Base-by-base conservation (phyloP, 1,140 invertebrate genomes). In the Patella vulgata region DNA sequence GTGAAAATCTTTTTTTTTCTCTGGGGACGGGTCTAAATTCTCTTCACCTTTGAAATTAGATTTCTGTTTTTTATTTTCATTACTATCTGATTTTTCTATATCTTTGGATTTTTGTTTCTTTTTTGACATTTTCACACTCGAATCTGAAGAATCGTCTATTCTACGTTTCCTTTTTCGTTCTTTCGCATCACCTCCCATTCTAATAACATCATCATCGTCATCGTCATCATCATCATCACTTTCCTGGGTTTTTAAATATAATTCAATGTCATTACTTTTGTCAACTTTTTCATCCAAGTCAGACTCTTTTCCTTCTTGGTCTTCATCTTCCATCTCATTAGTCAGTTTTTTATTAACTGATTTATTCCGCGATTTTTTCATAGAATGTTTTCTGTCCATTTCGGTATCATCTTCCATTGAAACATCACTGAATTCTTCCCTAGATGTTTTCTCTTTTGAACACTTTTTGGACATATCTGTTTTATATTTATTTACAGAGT, bases 341-440 rank as follows among this genome's bases (percentile, higher is more conserved):
- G 82, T 73, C 27, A 76, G 57, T 8, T 25, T 47, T 12, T 36
- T 42, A 27, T 43, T 40, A 28, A 19, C 40, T 4, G 17, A n/a
- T 40, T 12, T 40, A 0, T 19, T n/a, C 17, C 9, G 30, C n/a
- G 12, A 21, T 42, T 48, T 57, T 46, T 56, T 57, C 71, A 46
- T 55, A 53, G 79, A 17, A 69, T 61, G 40, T 80, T 67, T 60
- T 57, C 50, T 78, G 75, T 50, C 33, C 14, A 36, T 33, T 33
- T 55, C 6, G 19, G 30, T 56, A 6, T n/a, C 46, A 1, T 27
- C 50, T 8, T 40, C 60, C 1, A 3, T 44, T 1, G n/a, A 14
- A 47, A 27, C 21, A 30, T 56, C 27, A 17, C 17, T 31, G 23
- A n/a, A n/a, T n/a, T n/a, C n/a, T n/a, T n/a, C n/a, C n/a, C n/a